Percentiles rank a stretch among this genome's conserved stretches.
Evolutionary conservation across 2,113 vertebrate genomes (phyloP).

Genomic region (Cyanoliseus patagonus): DNA sequence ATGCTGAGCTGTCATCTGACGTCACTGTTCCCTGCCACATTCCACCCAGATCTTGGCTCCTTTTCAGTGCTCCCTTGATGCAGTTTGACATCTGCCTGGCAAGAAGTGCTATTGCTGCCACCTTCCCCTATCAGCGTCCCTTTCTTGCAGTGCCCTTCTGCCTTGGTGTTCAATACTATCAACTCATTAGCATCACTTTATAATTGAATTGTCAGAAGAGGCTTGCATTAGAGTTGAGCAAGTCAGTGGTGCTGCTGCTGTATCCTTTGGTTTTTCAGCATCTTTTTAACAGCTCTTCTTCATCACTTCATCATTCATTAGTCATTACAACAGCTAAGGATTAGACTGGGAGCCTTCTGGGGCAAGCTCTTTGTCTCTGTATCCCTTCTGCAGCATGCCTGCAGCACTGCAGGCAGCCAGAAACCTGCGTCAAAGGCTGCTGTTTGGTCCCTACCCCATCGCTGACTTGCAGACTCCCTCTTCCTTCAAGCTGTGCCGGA

Average conservation of each 20-base stretch:
- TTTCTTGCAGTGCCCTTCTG: neutral
- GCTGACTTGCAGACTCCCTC: neutral
- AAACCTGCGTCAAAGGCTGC: neutral
- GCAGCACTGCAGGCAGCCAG: neutral
- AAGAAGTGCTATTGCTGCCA: neutral
- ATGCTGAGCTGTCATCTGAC: neutral
- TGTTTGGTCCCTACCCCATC: neutral
- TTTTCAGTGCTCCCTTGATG: neutral
- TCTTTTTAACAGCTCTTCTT: neutral
- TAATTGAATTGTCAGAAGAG: constrained; percentile 10
- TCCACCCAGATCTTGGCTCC: neutral
- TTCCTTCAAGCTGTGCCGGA: neutral
- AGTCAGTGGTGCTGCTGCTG: neutral
- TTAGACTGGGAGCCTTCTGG: neutral
- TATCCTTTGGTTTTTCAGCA: neutral
- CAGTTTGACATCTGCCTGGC: neutral
- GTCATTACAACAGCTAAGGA: neutral
- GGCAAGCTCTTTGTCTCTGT: neutral
- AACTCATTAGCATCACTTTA: neutral
- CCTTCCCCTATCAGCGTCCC: neutral
- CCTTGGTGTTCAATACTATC: neutral
- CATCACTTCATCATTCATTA: neutral
- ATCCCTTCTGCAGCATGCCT: neutral
- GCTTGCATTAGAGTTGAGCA: neutral
- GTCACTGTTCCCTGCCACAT: neutral